A percentile compares a stretch with the other conserved stretches of the same genome.
Conservation (phyloP, 2,888 invertebrate species). For the Zhuqinia jingwanae region DNA sequence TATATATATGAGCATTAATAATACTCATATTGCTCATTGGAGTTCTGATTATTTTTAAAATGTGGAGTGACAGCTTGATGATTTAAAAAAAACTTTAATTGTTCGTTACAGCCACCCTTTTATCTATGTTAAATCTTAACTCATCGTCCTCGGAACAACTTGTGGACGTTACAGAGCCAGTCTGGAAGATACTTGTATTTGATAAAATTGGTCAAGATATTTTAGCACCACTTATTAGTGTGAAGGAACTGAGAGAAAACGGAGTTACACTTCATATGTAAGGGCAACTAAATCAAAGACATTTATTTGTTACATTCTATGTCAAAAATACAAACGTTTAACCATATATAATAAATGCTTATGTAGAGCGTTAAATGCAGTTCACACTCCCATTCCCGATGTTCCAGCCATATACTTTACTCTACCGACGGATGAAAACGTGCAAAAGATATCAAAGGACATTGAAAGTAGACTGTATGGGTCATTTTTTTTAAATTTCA, state of each 20-base stretch:
- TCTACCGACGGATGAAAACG: constrained; percentile 96
- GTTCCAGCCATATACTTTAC: constrained; percentile 99
- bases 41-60: no score
- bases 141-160: constrained; percentile 85
- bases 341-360: constrained; percentile 27
- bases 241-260: constrained; percentile 96
- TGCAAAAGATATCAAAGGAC: constrained; percentile 95
- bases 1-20: neutral
- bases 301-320: neutral
- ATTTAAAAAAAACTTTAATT: no score
- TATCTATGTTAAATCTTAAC: constrained; percentile 95
- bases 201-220: constrained; percentile 99
- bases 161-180: constrained; percentile 91
- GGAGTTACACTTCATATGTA: constrained; percentile 99
- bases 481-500: constrained; percentile 97
- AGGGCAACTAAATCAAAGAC: no score
- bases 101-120: constrained; percentile 92
- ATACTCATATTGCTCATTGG: no score
- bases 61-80: no score
- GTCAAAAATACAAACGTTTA: neutral
- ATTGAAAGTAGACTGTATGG: constrained; percentile 90
- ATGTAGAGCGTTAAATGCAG: constrained; percentile 87
- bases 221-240: constrained; percentile 96
- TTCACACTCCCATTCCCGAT: constrained; percentile 89
- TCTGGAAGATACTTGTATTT: constrained; percentile 98